phyloP scores from a whole-genome alignment of 2,797 vertebrate genomes.

The Lates japonicus region DNA sequence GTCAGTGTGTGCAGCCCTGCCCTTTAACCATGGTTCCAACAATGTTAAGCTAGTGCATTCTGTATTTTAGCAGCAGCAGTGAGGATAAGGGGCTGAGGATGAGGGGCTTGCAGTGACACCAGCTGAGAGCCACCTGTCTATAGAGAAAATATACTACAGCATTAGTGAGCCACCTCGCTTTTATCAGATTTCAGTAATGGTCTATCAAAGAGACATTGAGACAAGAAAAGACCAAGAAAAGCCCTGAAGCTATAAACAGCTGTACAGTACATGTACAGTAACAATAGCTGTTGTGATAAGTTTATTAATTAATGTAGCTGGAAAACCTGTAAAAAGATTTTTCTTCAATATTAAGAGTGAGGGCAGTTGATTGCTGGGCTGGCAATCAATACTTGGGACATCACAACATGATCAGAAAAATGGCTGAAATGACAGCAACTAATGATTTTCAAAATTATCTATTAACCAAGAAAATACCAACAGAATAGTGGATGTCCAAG shows the following conservation, averaged over 20 bases:
- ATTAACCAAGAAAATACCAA: neutral
- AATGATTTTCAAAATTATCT: neutral
- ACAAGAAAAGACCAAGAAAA: neutral
- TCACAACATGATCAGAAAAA: neutral
- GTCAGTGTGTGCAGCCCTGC: conserved; percentile 32
- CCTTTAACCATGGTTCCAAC: conserved; percentile 18
- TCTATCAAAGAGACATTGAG: conserved; percentile 16
- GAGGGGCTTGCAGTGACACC: conserved; percentile 42
- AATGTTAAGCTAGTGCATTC: conserved; percentile 1
- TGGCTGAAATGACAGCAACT: neutral
- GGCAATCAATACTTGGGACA: too few relatives aligned
- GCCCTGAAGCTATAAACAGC: neutral
- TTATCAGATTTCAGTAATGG: conserved; percentile 6
- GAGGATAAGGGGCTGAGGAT: conserved; percentile 20
- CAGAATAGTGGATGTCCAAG: neutral
- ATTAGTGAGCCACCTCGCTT: conserved; percentile 43
- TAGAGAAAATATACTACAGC: conserved; percentile 18
- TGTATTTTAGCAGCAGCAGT: conserved; percentile 34
- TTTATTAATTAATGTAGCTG: neutral
- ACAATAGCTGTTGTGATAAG: neutral
- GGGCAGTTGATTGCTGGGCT: too few relatives aligned
- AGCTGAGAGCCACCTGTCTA: conserved; percentile 63
- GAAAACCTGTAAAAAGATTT: neutral
- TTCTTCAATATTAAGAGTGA: neutral
- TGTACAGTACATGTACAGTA: too few relatives aligned